Evolutionary conservation across 2,888 invertebrate genomes (phyloP).

Genomic region (Tortrix viridana): DNA sequence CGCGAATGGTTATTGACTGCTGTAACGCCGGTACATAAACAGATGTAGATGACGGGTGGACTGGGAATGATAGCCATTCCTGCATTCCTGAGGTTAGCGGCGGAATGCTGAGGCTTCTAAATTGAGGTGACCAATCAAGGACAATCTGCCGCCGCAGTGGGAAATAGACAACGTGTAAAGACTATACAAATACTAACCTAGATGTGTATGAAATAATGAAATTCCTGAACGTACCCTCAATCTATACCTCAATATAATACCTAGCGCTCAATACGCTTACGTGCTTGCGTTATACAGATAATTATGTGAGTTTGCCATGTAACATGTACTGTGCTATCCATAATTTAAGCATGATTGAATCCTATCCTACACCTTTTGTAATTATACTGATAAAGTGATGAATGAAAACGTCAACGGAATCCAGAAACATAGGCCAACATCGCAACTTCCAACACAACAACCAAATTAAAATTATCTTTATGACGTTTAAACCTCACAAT

Average conservation of each 20-base stretch:
- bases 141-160: slow-evolving; percentile 36
- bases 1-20: slow-evolving; percentile 27
- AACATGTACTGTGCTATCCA: slow-evolving; percentile 5
- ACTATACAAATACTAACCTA: slow-evolving; percentile 31
- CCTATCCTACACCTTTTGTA: background rate
- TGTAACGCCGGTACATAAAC: slow-evolving; percentile 36
- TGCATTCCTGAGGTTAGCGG: slow-evolving; percentile 63
- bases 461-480: no score
- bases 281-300: background rate
- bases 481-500: no score
- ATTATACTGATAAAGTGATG: no score
- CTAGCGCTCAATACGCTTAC: background rate
- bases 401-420: no score
- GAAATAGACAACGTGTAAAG: slow-evolving; percentile 34
- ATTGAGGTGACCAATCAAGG: slow-evolving; percentile 64
- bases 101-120: slow-evolving; percentile 63
- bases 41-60: slow-evolving; percentile 46
- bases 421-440: no score
- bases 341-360: slow-evolving; percentile 7
- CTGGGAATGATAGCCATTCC: slow-evolving; percentile 68
- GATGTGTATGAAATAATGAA: slow-evolving; percentile 24
- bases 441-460: no score
- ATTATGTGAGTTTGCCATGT: background rate
- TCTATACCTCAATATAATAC: no score
- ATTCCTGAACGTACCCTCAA: background rate